Percentiles rank a stretch among this genome's conserved stretches.
phyloP scores from a whole-genome alignment of 2,797 vertebrate genomes.

The Premnoplex brunnescens region DNA sequence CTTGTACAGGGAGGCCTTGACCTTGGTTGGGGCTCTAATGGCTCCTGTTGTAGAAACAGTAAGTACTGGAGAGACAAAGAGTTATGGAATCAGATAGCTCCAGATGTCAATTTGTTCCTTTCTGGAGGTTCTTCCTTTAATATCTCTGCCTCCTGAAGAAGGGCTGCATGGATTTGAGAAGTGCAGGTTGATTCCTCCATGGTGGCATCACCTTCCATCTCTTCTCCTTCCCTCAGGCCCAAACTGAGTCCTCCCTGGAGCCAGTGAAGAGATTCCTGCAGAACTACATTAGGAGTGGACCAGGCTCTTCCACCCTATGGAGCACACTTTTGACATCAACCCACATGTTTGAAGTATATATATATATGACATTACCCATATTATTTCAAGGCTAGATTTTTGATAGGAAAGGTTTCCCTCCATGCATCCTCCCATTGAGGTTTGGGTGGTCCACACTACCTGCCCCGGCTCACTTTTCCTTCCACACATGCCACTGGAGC shows the following conservation, averaged over 20 bases:
- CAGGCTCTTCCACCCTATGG: neutral
- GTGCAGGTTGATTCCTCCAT: neutral
- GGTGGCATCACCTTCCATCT: fast-evolving
- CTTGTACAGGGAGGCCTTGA: neutral
- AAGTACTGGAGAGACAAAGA: neutral
- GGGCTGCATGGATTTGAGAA: fast-evolving
- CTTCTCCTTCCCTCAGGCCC: neutral
- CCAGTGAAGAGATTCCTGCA: neutral
- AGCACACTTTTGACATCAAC: neutral
- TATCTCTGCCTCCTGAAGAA: neutral
- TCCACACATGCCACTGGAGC: neutral
- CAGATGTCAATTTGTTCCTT: neutral
- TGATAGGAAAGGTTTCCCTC: neutral
- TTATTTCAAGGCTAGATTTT: neutral
- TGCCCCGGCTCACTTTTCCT: neutral
- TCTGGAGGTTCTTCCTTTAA: neutral
- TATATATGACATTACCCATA: neutral
- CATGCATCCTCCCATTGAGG: fast-evolving
- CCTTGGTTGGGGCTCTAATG: neutral
- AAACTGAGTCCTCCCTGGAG: neutral
- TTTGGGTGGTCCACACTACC: neutral
- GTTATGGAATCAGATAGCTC: neutral
- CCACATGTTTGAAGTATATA: neutral
- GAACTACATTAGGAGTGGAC: neutral
- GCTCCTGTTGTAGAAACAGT: neutral